Evolutionary conservation across 1,140 invertebrate species (phyloP), one percentile per base, ranked within the genome.

Genomic region (Lordiphosa mommai): DNA sequence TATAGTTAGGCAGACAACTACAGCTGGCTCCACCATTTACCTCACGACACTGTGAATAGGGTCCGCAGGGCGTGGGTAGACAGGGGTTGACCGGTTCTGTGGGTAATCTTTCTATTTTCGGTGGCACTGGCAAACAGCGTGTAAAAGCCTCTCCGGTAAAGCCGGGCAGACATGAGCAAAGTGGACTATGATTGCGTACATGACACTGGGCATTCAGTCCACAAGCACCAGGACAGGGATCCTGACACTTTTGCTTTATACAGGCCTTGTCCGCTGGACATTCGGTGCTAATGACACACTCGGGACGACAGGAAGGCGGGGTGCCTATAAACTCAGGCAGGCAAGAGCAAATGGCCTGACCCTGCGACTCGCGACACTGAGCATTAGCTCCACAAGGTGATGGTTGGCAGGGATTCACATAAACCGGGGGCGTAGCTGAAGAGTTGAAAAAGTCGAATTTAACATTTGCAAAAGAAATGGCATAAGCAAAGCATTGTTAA

Each of bases 131-230:
- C 57, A 87, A 88, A 74, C 96, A 97, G 52, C 93, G 92, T 67
- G 92, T 93, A 86, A 96, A 95, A 36, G 95, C 94, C 91, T 96
- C 94, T 47, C 96, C 96, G 6, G 94, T 95, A 89, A 94, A 94
- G 9, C 93, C 93, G 33, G 93, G 89, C 43, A 92, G 89, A 79
- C 95, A 96, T 64, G 93, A 94, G 74, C 95, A 96, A 33, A 95
- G 93, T 1, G 95, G 94, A 68, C 94, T 95, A 66, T 96, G 95
- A 82, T 95, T 95, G 20, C 95, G 93, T 4, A 96, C 95, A 91
- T 95, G 93, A 85, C 95, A 97, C 32, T 94, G 91, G 10, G 95
- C 95, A 50, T 93, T 93, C 29, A 93, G 91, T 4, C 95, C 96
- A 89, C 96, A 97, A 3, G 94, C 92, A 10, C 94, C 94, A 5